Conservation (phyloP, 1,140 invertebrate species). For the Papilio glaucus region DNA sequence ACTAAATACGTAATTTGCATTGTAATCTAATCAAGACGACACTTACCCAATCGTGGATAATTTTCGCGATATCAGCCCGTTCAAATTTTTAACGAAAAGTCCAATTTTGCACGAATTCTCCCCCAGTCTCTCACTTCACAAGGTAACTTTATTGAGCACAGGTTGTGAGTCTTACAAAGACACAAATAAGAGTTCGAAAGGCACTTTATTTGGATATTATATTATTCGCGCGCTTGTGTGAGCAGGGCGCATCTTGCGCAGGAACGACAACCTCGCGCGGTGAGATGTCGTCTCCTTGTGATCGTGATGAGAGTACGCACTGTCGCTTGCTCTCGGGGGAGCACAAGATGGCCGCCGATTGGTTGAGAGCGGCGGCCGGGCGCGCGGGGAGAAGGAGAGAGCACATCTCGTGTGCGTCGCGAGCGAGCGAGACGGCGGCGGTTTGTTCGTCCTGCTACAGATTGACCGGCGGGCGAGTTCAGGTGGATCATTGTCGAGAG, state of each 20-base stretch:
- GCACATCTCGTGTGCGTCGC: conserved; percentile 65
- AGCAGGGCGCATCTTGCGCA: conserved; percentile 67
- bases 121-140: conserved; percentile 75
- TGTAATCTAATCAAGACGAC: conserved; percentile 80
- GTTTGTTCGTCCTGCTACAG: conserved; percentile 74
- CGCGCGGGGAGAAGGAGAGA: conserved; percentile 74
- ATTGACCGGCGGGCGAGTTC: conserved; percentile 69
- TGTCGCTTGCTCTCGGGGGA: conserved; percentile 83
- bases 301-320: conserved; percentile 81
- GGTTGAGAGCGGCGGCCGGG: conserved; percentile 73
- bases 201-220: conserved; percentile 56
- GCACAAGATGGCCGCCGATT: conserved; percentile 80
- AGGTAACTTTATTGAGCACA: conserved; percentile 70
- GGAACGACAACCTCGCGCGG: conserved; percentile 76
- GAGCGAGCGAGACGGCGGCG: conserved; percentile 69
- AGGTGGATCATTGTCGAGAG: conserved; percentile 75
- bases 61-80: conserved; percentile 73
- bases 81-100: conserved; percentile 67
- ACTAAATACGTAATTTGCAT: conserved; percentile 76
- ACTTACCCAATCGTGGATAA: conserved; percentile 82
- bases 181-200: conserved; percentile 59
- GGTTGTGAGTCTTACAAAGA: conserved; percentile 63
- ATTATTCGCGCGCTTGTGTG: conserved; percentile 57
- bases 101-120: conserved; percentile 58
- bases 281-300: conserved; percentile 81